Conservation (phyloP, 2,113 vertebrate species). For the Engystomops pustulosus region DNA sequence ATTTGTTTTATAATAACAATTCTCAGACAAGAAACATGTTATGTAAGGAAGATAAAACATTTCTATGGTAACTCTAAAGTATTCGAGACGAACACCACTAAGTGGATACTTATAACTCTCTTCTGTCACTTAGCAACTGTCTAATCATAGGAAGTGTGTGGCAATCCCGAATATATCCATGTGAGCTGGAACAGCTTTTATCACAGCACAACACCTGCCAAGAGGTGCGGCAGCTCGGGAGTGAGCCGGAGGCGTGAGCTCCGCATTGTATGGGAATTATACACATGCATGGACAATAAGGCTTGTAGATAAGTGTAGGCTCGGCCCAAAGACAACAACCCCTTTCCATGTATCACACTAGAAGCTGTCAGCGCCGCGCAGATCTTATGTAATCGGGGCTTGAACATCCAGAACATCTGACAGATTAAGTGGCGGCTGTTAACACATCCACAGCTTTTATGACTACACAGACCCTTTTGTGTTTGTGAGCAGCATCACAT, state of each 20-base stretch:
- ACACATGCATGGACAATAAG: constrained; percentile 17
- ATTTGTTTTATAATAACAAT: too few relatives aligned
- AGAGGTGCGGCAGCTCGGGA: constrained; percentile 16
- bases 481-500: background rate
- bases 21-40: background rate
- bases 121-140: constrained; percentile 39
- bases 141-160: constrained; percentile 19
- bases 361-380: background rate
- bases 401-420: background rate
- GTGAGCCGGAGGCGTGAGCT: background rate
- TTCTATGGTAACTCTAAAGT: background rate
- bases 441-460: background rate
- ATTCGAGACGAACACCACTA: background rate
- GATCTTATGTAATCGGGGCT: background rate
- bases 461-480: background rate
- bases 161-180: background rate
- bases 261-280: background rate
- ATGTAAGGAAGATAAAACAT: background rate
- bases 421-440: background rate
- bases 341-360: background rate
- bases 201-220: constrained; percentile 40
- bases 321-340: background rate
- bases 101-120: constrained; percentile 12
- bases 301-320: background rate
- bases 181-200: constrained; percentile 17